Evolutionary conservation across 2,888 invertebrate species (phyloP), one percentile per base, ranked within the genome.

Genomic region (Cetonia aurata): DNA sequence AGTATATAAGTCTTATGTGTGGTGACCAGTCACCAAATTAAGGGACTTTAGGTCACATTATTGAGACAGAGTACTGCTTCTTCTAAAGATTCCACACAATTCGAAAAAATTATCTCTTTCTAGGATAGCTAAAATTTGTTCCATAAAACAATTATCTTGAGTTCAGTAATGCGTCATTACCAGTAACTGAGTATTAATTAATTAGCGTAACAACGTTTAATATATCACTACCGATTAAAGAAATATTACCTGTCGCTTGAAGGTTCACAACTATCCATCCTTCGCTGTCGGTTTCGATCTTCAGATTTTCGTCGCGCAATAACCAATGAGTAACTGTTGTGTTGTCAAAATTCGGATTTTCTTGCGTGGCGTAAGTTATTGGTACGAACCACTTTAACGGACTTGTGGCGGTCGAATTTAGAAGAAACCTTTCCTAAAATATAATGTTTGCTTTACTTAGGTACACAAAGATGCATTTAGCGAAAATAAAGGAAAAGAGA

Each of bases 191-290:
- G n/a, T n/a, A n/a, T n/a, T n/a, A 6, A 53, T 13, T 13, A 53
- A 8, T 53, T n/a, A 13, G 53, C 3, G 4, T 53, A n/a, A 53
- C 9, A 6, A 12, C 17, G n/a, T 6, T 31, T 17, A n/a, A 56
- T 12, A 12, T 15, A 12, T 15, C 1, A 17, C 12, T n/a, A 57
- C 33, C 13, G 13, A 6, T 25, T 37, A n/a, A 13, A 57, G 13
- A 12, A 9, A 46, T 12, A 9, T 57, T 78, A 89, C 90, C 90
- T 72, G 87, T 88, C 79, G 89, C 87, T 76, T 90, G 88, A 41
- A 87, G 83, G 77, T 91, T 91, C 67, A 90, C 86, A 48, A 90
- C 79, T 3, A 90, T 83, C 90, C 91, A 91, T 56, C 69, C 70
- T 0, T 57, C 12, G 37, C 52, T 66, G 9, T 67, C 70, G 6